Base-by-base conservation (phyloP, 2,113 vertebrate species). In the Argyrosomus japonicus region DNA sequence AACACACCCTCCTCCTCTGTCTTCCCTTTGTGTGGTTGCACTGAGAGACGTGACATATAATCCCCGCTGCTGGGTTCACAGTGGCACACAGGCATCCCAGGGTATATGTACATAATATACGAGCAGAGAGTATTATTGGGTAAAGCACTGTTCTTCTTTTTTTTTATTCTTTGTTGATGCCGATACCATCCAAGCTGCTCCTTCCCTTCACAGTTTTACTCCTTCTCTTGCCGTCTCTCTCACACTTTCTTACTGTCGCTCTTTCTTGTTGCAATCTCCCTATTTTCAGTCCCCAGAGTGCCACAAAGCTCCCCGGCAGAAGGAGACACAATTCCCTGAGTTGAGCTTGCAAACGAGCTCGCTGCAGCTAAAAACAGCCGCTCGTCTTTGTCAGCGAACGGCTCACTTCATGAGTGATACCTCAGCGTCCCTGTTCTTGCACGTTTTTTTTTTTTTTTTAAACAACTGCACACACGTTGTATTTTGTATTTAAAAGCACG, bases 311-410 rank as follows among this genome's bases (percentile, higher is more conserved):
- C 53, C 83, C 48, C 76, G 12, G 79, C 76, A 87, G 75, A 82
- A 81, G 77, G 75, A 86, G 79, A 81, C 78, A 73, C 87, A 79
- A 71, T 79, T 91, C 89, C 81, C 87, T 5, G 54, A 84, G 57
- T 87, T 27, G 74, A 72, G 86, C 68, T 57, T 53, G 76, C 83
- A 89, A 90, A 93, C 77, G 47, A 87, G 82, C 84, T 84, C 81
- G 18, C 71, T 83, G 90, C 81, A 82, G 89, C 91, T 94, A 91
- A 92, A 93, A 93, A 89, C 87, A 93, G 84, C 75, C 82, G 15
- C 83, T 88, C 83, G 19, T 87, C 77, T 86, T 75, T 81, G 88
- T 91, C 82, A 61, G 72, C 58, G 65, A 84, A 43, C 72, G 75
- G 78, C 82, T 73, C 74, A 68, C 77, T 67, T 79, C 25, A 68